Evolutionary conservation across 2,888 invertebrate genomes (phyloP).

Genomic region (Lycia hirtaria): DNA sequence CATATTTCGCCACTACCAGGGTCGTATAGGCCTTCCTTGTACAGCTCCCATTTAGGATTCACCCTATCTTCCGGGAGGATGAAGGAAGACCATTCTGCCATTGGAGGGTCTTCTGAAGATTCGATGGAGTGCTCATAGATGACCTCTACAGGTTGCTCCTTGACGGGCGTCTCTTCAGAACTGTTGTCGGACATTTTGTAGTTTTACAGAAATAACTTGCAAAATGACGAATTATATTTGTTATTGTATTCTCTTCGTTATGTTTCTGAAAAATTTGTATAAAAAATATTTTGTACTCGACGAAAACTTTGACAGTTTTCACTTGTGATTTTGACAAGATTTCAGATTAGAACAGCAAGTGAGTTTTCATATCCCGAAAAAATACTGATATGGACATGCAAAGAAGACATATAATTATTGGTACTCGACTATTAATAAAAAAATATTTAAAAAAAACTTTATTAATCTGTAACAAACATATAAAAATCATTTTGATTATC

Average conservation of each 20-base stretch:
- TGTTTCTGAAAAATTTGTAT: background rate
- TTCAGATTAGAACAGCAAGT: too few species aligned
- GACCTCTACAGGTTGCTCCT: slow-evolving; percentile 1
- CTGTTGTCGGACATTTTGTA: slow-evolving; percentile 36
- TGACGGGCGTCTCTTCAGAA: background rate
- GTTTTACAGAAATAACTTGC: slow-evolving; percentile 7
- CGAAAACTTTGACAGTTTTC: background rate
- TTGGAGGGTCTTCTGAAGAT: slow-evolving; percentile 51
- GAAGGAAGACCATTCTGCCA: slow-evolving; percentile 52
- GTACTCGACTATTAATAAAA: too few species aligned
- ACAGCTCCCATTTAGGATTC: slow-evolving; percentile 48
- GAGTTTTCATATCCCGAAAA: too few species aligned
- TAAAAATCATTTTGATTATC: too few species aligned
- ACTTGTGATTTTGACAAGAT: slow-evolving; percentile 7
- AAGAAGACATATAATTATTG: too few species aligned
- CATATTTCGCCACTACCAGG: slow-evolving; percentile 64
- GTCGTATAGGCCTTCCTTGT: slow-evolving; percentile 49
- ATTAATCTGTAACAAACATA: too few species aligned
- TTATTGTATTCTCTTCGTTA: background rate
- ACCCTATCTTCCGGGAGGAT: slow-evolving; percentile 26
- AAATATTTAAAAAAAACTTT: too few species aligned
- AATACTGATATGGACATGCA: too few species aligned
- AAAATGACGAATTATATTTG: background rate
- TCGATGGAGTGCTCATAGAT: slow-evolving; percentile 25
- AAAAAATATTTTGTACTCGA: background rate